phyloP scores from a whole-genome alignment of 2,888 invertebrate species.

The Spisula solida region DNA sequence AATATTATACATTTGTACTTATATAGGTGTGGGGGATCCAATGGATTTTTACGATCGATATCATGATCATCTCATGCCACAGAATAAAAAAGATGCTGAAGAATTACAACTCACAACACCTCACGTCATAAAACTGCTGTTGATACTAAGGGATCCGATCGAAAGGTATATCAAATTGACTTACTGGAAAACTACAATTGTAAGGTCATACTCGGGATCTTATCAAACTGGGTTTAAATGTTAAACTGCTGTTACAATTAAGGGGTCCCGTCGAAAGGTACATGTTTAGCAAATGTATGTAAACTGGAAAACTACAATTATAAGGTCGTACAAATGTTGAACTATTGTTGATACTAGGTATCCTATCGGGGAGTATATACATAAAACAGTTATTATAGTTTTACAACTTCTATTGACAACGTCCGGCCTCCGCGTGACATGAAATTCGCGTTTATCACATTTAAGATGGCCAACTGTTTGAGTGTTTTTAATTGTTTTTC shows the following conservation, averaged over 20 bases:
- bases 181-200: background rate
- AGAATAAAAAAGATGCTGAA: conserved; percentile 8
- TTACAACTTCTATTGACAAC: too few species aligned
- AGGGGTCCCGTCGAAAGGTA: background rate
- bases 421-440: too few species aligned
- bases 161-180: background rate
- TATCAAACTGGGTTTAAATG: background rate
- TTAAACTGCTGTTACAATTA: background rate
- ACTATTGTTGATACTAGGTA: too few species aligned
- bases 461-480: too few species aligned
- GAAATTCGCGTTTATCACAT: too few species aligned
- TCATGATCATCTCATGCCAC: conserved; percentile 4
- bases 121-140: background rate
- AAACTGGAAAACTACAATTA: too few species aligned
- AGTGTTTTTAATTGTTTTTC: too few species aligned
- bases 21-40: conserved; percentile 24
- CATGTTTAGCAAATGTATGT: background rate
- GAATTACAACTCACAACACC: conserved; percentile 23
- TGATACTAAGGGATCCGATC: background rate
- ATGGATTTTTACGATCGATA: conserved; percentile 33
- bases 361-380: too few species aligned
- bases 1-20: background rate
- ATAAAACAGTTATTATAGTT: too few species aligned
- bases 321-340: too few species aligned
- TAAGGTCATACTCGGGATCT: too few species aligned